These are phyloP conservation scores for Selene dorsalis DNA, from an alignment of 2,797 vertebrate species.

Conservation along the genomic window DNA sequence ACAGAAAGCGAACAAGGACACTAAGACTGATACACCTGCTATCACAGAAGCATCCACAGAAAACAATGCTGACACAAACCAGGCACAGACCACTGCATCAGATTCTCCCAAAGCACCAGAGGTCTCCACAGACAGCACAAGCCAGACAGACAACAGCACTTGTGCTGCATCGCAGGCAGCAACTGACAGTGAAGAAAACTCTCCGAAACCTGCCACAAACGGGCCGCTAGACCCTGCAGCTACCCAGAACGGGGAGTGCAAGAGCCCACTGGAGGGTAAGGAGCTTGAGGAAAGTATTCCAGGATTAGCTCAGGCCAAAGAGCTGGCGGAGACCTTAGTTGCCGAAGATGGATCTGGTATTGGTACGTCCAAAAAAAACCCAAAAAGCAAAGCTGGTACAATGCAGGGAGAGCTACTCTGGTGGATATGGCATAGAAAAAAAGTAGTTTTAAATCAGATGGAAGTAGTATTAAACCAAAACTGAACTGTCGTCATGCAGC, in stretches of 20 bases:
- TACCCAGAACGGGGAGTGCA: conserved; percentile 80
- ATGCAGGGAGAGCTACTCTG: conserved; percentile 68
- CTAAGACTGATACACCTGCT: conserved; percentile 64
- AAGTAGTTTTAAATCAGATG: background rate
- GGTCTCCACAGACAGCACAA: conserved; percentile 54
- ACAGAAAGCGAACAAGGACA: conserved; percentile 92
- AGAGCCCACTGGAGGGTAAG: conserved; percentile 88
- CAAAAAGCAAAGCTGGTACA: conserved; percentile 31
- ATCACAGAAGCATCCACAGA: conserved; percentile 67
- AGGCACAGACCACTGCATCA: conserved; percentile 43
- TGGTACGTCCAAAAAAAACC: conserved; percentile 76
- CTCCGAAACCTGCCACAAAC: conserved; percentile 69
- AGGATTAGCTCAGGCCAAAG: conserved; percentile 94
- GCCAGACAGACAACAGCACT: conserved; percentile 52
- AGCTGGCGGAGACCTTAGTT: conserved; percentile 95
- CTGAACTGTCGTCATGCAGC: background rate
- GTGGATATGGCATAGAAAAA: conserved; percentile 61
- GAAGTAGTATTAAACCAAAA: background rate
- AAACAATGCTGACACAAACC: conserved; percentile 32
- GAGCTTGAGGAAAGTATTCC: conserved; percentile 87
- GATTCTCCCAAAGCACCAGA: conserved; percentile 49
- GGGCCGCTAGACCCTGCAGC: conserved; percentile 75
- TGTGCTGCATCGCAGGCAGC: conserved; percentile 34
- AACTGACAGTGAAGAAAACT: conserved; percentile 51
- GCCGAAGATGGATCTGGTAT: conserved; percentile 92